phyloP scores from a whole-genome alignment of 2,113 vertebrate species.

The Paedocypris sp. region DNA sequence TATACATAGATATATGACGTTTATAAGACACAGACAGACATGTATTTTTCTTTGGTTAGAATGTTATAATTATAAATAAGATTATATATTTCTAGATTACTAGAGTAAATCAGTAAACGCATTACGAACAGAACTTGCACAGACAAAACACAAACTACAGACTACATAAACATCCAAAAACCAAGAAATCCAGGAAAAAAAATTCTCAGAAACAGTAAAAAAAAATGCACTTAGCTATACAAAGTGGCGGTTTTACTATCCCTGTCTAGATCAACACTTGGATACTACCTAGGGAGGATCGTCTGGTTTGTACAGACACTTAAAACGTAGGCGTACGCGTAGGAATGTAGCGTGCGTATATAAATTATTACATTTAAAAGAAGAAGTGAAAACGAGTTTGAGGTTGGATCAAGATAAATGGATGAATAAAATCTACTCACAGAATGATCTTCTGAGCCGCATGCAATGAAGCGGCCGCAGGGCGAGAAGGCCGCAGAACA shows the following conservation, averaged over 20 bases:
- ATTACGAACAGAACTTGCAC: no score
- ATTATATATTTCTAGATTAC: no score
- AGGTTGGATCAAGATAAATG: not conserved
- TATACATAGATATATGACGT: no score
- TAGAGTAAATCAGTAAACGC: no score
- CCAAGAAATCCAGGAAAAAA: slow-evolving; percentile 5
- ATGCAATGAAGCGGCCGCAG: slow-evolving; percentile 70
- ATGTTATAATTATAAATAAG: no score
- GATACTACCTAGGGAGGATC: not conserved
- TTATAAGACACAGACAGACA: no score
- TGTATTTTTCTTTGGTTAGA: no score
- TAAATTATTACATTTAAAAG: no score
- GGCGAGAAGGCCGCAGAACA: slow-evolving; percentile 74
- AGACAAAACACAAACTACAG: not conserved
- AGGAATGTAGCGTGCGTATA: no score
- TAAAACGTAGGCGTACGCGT: not conserved
- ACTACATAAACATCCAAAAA: not conserved
- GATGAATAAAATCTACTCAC: slow-evolving; percentile 49
- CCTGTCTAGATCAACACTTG: not conserved
- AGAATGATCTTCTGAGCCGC: slow-evolving; percentile 77
- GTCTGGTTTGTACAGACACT: not conserved
- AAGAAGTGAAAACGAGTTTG: no score
- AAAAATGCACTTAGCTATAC: not conserved
- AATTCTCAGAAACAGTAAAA: no score
- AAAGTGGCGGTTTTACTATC: not conserved